Evolutionary conservation across 2,888 invertebrate genomes (phyloP).

Genomic region (Neria commutata): DNA sequence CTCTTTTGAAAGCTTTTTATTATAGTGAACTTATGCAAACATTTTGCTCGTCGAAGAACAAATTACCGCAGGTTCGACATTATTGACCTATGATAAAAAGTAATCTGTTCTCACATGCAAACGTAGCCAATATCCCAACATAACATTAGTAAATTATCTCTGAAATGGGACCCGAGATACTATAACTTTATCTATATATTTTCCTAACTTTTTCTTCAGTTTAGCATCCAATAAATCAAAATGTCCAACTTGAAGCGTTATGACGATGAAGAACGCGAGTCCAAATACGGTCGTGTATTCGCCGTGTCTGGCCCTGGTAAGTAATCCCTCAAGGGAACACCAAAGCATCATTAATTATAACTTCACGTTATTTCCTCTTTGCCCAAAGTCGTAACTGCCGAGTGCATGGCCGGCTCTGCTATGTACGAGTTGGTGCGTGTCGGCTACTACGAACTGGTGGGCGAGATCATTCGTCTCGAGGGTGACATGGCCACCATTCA

Average conservation of each 20-base stretch:
- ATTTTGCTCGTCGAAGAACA: no score
- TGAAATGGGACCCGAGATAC: no score
- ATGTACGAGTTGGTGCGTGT: conserved; percentile 99
- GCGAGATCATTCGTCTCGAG: conserved; percentile 99
- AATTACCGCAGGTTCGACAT: no score
- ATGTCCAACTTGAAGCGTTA: conserved; percentile 77
- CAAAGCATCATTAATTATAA: background rate
- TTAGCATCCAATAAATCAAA: conserved; percentile 38
- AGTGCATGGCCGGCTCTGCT: conserved; percentile 98
- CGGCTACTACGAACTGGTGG: conserved; percentile 96
- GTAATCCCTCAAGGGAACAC: conserved; percentile 27
- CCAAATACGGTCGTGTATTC: conserved; percentile 90
- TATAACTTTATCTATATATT: conserved; percentile 6
- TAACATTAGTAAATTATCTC: no score
- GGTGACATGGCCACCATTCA: conserved; percentile 99
- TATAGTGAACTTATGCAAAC: no score
- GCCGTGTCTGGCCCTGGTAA: conserved; percentile 98
- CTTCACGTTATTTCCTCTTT: conserved; percentile 31
- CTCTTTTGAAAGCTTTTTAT: conserved; percentile 26
- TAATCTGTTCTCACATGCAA: no score
- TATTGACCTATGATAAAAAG: no score
- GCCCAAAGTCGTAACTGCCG: conserved; percentile 92
- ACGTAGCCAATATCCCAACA: no score
- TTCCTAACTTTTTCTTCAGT: conserved; percentile 33
- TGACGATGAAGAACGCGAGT: conserved; percentile 84